These are phyloP conservation scores for Drosophila nr. medialis DNA, from an alignment of 2,888 invertebrate genomes.

Conservation along the genomic window DNA sequence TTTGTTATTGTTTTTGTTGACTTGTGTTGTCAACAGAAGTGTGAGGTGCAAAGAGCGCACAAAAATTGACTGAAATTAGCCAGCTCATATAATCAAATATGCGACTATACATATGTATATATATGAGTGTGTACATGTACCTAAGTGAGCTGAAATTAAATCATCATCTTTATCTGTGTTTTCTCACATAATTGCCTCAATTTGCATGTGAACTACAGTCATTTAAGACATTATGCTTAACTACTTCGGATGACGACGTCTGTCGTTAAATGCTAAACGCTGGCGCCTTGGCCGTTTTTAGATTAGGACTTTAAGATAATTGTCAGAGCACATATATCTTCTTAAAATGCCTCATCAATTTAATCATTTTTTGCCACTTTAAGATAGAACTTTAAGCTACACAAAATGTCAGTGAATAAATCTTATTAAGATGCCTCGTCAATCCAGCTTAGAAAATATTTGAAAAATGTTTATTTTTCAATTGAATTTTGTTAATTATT, in stretches of 20 bases:
- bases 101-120: slow-evolving; percentile 42
- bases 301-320: slow-evolving; percentile 27
- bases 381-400: slow-evolving; percentile 19
- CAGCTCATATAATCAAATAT: slow-evolving; percentile 50
- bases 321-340: slow-evolving; percentile 33
- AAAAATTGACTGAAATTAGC: slow-evolving; percentile 63
- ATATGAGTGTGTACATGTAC: not conserved
- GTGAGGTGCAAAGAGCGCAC: slow-evolving; percentile 21
- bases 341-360: slow-evolving; percentile 31
- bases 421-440: slow-evolving; percentile 27
- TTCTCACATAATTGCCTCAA: slow-evolving; percentile 74
- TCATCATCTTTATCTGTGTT: slow-evolving; percentile 67
- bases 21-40: slow-evolving; percentile 12
- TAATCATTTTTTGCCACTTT: slow-evolving; percentile 35
- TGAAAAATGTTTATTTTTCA: not conserved
- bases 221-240: slow-evolving; percentile 43
- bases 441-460: not conserved
- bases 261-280: slow-evolving; percentile 45
- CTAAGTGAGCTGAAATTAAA: slow-evolving; percentile 60
- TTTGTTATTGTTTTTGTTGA: slow-evolving; percentile 29
- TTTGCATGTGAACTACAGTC: slow-evolving; percentile 67
- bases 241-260: slow-evolving; percentile 7
- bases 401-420: slow-evolving; percentile 21
- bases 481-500: not conserved
- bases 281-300: slow-evolving; percentile 56